These are phyloP conservation scores for Ranitomeya imitator DNA, from an alignment of 2,113 vertebrate species.

Conservation along the genomic window DNA sequence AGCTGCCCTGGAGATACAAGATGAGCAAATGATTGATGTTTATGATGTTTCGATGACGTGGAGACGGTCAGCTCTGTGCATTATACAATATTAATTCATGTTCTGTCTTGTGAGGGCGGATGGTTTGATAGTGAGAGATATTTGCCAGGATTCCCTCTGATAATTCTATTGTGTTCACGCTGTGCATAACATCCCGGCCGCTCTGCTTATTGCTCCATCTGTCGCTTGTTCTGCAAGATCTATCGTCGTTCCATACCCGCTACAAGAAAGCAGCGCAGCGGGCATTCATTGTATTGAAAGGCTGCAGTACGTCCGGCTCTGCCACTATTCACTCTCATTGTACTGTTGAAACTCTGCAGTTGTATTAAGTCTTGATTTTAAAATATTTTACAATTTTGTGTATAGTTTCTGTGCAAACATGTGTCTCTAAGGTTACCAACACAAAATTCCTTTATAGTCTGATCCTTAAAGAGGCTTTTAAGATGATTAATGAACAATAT, in stretches of 20 bases:
- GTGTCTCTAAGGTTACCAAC: no score
- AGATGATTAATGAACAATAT: no score
- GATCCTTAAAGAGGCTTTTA: no score
- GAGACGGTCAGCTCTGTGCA: background rate
- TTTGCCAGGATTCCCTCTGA: background rate
- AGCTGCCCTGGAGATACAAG: no score
- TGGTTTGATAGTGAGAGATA: background rate
- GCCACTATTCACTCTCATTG: no score
- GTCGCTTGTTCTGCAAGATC: slow-evolving; percentile 18
- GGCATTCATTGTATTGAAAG: background rate
- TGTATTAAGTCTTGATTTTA: no score
- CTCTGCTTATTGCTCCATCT: slow-evolving; percentile 25
- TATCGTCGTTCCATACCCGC: background rate
- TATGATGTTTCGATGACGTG: background rate
- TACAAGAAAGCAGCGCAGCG: background rate
- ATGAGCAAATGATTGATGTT: background rate
- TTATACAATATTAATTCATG: background rate
- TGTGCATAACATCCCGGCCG: background rate
- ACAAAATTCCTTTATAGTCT: no score
- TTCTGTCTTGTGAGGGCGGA: background rate
- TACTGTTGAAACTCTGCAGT: no score
- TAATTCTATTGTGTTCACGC: background rate
- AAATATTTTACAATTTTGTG: no score
- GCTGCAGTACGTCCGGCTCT: no score
- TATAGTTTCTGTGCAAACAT: no score